Conservation (phyloP, 2,888 invertebrate species). For the Torymus texanus region DNA sequence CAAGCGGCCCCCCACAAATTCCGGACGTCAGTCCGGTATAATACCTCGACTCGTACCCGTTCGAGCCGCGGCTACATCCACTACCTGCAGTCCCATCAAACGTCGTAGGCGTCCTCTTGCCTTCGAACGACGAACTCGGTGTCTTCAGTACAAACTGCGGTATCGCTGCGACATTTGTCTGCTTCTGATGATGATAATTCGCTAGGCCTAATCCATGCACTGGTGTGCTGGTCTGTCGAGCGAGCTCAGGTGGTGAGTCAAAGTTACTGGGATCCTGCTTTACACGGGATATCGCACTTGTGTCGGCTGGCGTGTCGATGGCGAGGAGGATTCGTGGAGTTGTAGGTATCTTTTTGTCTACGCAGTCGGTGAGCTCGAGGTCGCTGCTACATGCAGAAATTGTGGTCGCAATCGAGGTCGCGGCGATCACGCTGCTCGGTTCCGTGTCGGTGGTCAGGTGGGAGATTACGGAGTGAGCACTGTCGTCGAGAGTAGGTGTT, state of each 20-base stretch:
- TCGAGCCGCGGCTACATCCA: conserved; percentile 3
- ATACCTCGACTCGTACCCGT: conserved; percentile 25
- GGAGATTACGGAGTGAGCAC: no score
- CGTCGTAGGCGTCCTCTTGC: conserved; percentile 18
- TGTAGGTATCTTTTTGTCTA: conserved; percentile 7
- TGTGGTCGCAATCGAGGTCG: no score
- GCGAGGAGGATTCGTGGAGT: conserved; percentile 18
- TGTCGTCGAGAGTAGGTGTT: no score
- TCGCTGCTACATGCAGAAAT: background rate
- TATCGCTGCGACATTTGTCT: background rate
- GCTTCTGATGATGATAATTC: conserved; percentile 14
- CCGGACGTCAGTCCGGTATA: conserved; percentile 30
- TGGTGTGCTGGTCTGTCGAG: conserved; percentile 50
- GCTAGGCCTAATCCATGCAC: conserved; percentile 18
- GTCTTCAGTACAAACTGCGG: conserved; percentile 46
- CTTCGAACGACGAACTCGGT: conserved; percentile 36
- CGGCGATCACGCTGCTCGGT: no score
- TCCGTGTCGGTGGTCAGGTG: no score
- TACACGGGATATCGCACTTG: conserved; percentile 2
- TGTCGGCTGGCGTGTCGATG: conserved; percentile 9
- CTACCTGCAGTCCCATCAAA: conserved; percentile 16
- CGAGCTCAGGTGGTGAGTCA: conserved; percentile 48
- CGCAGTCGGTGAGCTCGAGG: background rate
- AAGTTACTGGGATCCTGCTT: conserved; percentile 29
- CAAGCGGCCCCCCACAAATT: background rate